These are phyloP conservation scores for Mesocentrotus franciscanus DNA, from an alignment of 53 echinoderm and acorn worm genomes.

Conservation along the genomic window DNA sequence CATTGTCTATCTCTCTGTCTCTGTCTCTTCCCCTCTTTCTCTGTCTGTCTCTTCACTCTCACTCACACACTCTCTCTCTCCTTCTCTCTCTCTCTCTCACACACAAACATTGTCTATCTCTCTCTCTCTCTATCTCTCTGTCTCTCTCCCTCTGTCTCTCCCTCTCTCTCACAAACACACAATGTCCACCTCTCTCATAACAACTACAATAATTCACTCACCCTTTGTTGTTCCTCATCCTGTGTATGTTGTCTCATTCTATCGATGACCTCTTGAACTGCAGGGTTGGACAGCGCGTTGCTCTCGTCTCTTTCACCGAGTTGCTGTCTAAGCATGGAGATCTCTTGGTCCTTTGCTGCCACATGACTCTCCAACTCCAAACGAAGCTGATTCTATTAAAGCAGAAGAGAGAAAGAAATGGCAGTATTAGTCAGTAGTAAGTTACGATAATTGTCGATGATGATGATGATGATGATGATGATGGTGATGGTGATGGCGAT, in stretches of 20 bases:
- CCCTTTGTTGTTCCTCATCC: constrained; percentile 45
- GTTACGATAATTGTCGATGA: too few relatives aligned
- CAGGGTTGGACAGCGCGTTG: constrained; percentile 73
- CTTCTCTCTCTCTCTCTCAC: neutral
- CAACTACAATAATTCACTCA: neutral
- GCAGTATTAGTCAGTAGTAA: neutral
- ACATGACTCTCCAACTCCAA: constrained; percentile 74
- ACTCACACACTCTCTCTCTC: neutral
- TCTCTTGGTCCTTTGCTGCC: constrained; percentile 74
- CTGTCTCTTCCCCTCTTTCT: neutral
- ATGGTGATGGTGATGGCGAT: too few relatives aligned
- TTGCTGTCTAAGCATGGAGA: constrained; percentile 76
- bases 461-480: too few relatives aligned
- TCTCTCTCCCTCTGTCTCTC: neutral
- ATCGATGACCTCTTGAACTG: constrained; percentile 72
- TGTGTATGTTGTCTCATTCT: constrained; percentile 54
- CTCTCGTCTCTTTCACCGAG: constrained; percentile 71
- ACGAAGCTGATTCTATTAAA: constrained; percentile 69
- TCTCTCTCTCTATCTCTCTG: neutral
- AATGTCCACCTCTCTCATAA: neutral
- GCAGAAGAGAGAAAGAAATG: neutral
- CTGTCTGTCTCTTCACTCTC: neutral
- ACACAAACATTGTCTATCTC: neutral
- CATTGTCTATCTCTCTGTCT: neutral
- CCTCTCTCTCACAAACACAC: neutral